These are phyloP conservation scores for Empis stercorea DNA, from an alignment of 2,888 invertebrate genomes.

Conservation along the genomic window DNA sequence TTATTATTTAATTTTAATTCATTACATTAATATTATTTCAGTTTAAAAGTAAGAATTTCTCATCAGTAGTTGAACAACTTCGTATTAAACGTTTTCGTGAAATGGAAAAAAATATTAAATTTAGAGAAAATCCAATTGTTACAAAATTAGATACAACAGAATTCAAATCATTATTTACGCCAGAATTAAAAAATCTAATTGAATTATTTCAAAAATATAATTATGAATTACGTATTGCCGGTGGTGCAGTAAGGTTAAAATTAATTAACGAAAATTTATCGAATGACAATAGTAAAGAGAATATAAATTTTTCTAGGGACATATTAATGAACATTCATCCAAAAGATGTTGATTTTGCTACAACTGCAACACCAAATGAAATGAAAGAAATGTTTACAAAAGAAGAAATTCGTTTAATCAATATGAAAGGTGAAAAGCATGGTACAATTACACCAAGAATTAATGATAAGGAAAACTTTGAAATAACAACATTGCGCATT, in stretches of 20 bases:
- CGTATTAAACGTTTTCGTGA: not conserved
- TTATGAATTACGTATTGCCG: conserved; percentile 84
- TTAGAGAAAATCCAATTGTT: conserved; percentile 52
- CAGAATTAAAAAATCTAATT: conserved; percentile 59
- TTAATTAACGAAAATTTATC: too few relatives aligned
- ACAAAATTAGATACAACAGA: conserved; percentile 58
- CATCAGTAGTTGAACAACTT: too few relatives aligned
- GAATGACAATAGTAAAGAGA: too few relatives aligned
- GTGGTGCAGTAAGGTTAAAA: conserved; percentile 78
- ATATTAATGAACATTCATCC: conserved; percentile 65
- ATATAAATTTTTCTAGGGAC: conserved; percentile 42
- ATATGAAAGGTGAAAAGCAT: conserved; percentile 82
- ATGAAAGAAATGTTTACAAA: conserved; percentile 87
- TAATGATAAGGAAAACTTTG: conserved; percentile 87
- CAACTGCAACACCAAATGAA: conserved; percentile 87
- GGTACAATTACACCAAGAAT: conserved; percentile 93
- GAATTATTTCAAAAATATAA: conserved; percentile 66
- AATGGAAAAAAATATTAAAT: conserved; percentile 19
- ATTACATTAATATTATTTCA: too few relatives aligned
- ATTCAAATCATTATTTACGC: conserved; percentile 67
- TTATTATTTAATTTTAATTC: too few relatives aligned
- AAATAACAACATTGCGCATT: conserved; percentile 85
- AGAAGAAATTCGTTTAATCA: conserved; percentile 82
- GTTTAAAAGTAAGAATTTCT: too few relatives aligned
- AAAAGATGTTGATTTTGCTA: conserved; percentile 94